phyloP scores from a whole-genome alignment of 2,113 vertebrate species.

The Oostethus manadensis region DNA sequence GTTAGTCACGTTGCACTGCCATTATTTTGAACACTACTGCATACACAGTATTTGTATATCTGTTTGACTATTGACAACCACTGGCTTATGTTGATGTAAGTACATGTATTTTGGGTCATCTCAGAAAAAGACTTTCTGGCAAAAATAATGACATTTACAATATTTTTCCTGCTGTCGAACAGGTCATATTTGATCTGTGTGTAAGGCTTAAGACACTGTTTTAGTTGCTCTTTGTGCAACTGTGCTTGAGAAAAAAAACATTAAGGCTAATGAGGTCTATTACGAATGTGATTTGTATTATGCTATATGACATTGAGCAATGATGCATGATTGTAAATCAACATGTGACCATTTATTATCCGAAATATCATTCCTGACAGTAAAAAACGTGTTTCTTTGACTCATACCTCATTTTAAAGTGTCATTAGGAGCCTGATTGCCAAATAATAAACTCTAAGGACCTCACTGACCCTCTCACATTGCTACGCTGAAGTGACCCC shows the following conservation, averaged over 20 bases:
- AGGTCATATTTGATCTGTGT: too few species aligned
- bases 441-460: slow-evolving; percentile 8
- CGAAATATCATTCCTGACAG: neutral
- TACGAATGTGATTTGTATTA: neutral
- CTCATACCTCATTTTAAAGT: neutral
- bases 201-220: neutral
- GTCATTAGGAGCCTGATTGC: neutral
- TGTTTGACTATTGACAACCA: too few species aligned
- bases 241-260: neutral
- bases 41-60: too few species aligned
- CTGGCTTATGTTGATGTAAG: too few species aligned
- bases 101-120: too few species aligned
- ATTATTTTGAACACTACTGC: too few species aligned
- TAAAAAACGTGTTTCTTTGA: neutral
- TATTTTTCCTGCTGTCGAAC: too few species aligned
- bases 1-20: too few species aligned
- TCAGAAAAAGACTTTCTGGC: too few species aligned
- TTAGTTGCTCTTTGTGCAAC: neutral
- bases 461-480: slow-evolving; percentile 6
- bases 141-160: too few species aligned
- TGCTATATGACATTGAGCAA: neutral
- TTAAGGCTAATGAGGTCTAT: neutral
- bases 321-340: neutral
- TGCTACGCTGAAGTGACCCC: neutral
- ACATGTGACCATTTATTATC: neutral